Evolutionary conservation across 2,113 vertebrate genomes (phyloP).

Genomic region (Carlito syrichta): DNA sequence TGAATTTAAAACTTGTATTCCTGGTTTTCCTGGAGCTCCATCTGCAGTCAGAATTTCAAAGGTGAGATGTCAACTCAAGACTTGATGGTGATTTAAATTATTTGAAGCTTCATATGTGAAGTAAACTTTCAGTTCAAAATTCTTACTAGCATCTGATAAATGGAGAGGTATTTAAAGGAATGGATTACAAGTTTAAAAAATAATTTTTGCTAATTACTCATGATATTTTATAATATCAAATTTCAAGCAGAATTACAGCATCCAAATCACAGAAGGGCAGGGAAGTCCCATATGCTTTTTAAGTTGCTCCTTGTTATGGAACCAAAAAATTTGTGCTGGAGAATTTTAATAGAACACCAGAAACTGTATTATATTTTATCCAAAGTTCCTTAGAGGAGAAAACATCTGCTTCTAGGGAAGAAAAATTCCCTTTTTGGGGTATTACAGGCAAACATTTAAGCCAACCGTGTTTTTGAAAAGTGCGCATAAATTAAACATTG

Average conservation of each 20-base stretch:
- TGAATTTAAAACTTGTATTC: conserved; percentile 98
- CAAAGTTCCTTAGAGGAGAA: neutral
- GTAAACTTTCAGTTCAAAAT: neutral
- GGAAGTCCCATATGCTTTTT: neutral
- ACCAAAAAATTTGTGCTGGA: neutral
- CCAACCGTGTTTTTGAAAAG: neutral
- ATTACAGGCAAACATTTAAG: neutral
- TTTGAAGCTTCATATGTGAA: neutral
- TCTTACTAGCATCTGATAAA: neutral
- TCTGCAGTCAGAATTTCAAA: conserved; percentile 96
- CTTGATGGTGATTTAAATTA: neutral
- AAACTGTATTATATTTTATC: conserved; percentile 43
- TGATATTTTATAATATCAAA: conserved; percentile 20
- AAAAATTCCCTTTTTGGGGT: neutral
- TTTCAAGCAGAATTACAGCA: neutral
- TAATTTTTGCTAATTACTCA: neutral
- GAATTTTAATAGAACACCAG: neutral
- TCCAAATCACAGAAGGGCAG: neutral
- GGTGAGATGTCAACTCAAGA: conserved; percentile 80
- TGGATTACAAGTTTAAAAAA: neutral
- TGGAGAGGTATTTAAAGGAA: neutral
- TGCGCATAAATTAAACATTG: neutral
- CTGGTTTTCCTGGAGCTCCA: conserved; percentile 97
- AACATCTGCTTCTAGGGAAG: conserved; percentile 34
- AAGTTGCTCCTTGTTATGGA: neutral